These are phyloP conservation scores for Cylas formicarius DNA, from an alignment of 1,140 invertebrate genomes.

Conservation along the genomic window DNA sequence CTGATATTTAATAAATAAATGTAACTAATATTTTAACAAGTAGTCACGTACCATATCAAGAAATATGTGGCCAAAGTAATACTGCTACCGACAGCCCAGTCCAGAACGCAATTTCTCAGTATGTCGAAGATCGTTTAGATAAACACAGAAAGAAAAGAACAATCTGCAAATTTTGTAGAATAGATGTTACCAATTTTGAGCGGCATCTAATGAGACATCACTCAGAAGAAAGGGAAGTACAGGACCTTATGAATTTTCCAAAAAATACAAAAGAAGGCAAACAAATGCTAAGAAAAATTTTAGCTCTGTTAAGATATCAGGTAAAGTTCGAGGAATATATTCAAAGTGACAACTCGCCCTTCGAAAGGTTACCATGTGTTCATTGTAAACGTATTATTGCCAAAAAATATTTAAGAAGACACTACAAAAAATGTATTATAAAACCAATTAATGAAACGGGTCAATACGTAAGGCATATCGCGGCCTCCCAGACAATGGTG, in stretches of 20 bases:
- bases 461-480: neutral
- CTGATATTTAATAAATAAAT: too few species aligned
- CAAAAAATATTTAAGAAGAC: slow-evolving; percentile 3
- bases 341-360: slow-evolving; percentile 9
- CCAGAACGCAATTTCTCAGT: too few species aligned
- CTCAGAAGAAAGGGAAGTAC: slow-evolving; percentile 16
- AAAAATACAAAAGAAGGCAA: slow-evolving; percentile 18
- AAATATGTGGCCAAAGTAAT: too few species aligned
- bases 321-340: slow-evolving; percentile 18
- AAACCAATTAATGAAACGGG: too few species aligned
- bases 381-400: neutral
- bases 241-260: slow-evolving; percentile 17
- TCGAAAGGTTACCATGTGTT: slow-evolving; percentile 23
- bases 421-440: neutral
- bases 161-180: slow-evolving; percentile 17
- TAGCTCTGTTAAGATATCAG: slow-evolving; percentile 11
- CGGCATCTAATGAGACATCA: slow-evolving; percentile 21
- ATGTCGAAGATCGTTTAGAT: too few species aligned
- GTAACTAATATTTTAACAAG: too few species aligned
- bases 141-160: slow-evolving; percentile 26
- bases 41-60: too few species aligned
- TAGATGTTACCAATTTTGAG: slow-evolving; percentile 25
- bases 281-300: slow-evolving; percentile 14
- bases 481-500: neutral
- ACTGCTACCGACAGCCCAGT: too few species aligned